Evolutionary conservation across 2,113 vertebrate genomes (phyloP).

Genomic region (Motacilla alba): DNA sequence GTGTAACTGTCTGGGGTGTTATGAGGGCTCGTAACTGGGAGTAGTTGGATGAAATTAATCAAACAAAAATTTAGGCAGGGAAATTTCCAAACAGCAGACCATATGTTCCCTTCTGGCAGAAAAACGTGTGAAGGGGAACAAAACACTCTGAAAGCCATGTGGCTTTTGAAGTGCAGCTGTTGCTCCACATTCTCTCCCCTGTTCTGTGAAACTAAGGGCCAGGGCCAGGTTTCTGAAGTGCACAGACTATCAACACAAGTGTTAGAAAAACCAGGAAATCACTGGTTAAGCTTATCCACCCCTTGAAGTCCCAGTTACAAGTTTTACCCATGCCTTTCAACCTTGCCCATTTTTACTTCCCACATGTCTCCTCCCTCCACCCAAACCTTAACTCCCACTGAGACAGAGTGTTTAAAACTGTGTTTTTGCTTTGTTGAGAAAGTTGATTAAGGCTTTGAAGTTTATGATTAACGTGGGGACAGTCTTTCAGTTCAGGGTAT

Average conservation of each 20-base stretch:
- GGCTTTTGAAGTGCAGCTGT: conserved; percentile 69
- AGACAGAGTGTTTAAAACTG: background rate
- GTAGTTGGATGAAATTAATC: conserved; percentile 64
- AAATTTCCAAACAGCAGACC: conserved; percentile 54
- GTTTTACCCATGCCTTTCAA: conserved; percentile 29
- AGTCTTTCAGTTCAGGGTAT: background rate
- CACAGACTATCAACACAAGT: conserved; percentile 17
- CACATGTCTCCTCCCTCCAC: background rate
- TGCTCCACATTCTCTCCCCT: conserved; percentile 48
- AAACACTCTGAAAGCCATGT: conserved; percentile 50
- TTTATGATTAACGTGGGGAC: background rate
- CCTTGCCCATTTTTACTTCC: background rate
- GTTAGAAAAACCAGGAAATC: conserved; percentile 51
- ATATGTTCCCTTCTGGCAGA: conserved; percentile 62
- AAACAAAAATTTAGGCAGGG: conserved; percentile 61
- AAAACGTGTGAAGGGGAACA: conserved; percentile 60
- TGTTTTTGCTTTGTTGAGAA: background rate
- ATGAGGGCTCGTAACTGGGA: conserved; percentile 47
- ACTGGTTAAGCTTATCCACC: conserved; percentile 33
- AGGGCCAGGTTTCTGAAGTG: conserved; percentile 53
- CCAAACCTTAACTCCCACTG: conserved; percentile 2
- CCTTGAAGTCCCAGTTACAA: conserved; percentile 44
- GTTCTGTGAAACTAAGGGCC: conserved; percentile 27
- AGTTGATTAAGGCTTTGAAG: conserved; percentile 27
- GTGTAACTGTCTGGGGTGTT: conserved; percentile 8